Percentiles rank a stretch among this genome's conserved stretches.
These are phyloP conservation scores for Agrochola litura DNA, from an alignment of 2,888 invertebrate genomes.

Conservation along the genomic window DNA sequence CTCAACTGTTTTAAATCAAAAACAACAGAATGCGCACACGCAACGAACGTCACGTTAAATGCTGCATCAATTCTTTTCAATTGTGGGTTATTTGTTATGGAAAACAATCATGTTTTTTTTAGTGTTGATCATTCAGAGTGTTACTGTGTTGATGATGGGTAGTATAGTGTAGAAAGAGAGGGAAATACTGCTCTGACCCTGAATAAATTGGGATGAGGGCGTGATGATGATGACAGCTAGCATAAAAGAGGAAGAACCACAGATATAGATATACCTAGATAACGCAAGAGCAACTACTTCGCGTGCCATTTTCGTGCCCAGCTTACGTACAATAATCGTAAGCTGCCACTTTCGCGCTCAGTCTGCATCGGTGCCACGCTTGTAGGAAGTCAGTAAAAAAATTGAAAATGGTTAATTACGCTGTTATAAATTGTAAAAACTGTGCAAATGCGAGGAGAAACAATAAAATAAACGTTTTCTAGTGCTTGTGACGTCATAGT, in stretches of 20 bases:
- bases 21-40: constrained; percentile 19
- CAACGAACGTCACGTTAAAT: not conserved
- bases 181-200: not conserved
- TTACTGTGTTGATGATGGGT: not conserved
- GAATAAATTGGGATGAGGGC: not conserved
- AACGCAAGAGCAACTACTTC: too few species aligned
- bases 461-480: too few species aligned
- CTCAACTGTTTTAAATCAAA: constrained; percentile 19
- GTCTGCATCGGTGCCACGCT: too few species aligned
- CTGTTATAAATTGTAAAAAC: too few species aligned
- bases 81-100: constrained; percentile 10
- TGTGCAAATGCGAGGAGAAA: too few species aligned
- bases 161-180: not conserved
- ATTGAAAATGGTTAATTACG: too few species aligned
- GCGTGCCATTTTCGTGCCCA: too few species aligned
- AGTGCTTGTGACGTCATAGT: too few species aligned
- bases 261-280: too few species aligned
- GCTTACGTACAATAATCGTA: too few species aligned
- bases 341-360: too few species aligned
- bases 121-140: not conserved
- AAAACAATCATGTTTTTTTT: constrained; percentile 8
- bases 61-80: constrained; percentile 42
- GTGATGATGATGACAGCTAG: not conserved
- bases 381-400: too few species aligned
- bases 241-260: not conserved